Evolutionary conservation across 2,888 invertebrate species (phyloP), one percentile per base, ranked within the genome.

Genomic region (Ochlodes sylvanus): DNA sequence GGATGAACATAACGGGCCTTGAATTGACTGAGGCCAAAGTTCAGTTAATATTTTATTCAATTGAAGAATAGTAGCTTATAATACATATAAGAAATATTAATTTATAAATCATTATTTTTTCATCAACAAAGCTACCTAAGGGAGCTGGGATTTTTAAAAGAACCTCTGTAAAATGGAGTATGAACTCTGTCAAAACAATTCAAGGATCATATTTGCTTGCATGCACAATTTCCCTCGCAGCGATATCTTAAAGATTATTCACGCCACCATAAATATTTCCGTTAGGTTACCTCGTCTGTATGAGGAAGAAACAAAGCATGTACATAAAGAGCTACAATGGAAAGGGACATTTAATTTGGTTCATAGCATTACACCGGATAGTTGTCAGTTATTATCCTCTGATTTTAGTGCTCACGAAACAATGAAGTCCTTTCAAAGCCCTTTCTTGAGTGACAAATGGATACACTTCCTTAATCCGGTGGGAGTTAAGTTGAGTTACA

Each of bases 361-460:
- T 41, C 19, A 32, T 34, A 32, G 55, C 27, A 57, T 58, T 21
- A 32, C 14, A 66, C 52, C 60, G 60, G 56, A 58, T 57, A 76
- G 75, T 79, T 78, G 79, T 76, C 78, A 76, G 80, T 83, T 83
- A 82, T 85, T 79, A 80, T 78, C 77, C 77, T 76, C 76, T 77
- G 84, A 87, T 86, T 86, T 85, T 81, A 81, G 82, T 85, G 82
- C 83, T 83, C 81, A 75, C 67, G 70, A 82, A 85, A 90, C 90
- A 90, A 90, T 87, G 14, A 56, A 68, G 72, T 72, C 84, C 84
- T 82, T 84, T 85, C 73, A 77, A 81, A 83, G 78, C 80, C 84
- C 87, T 83, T 87, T 82, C 86, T 86, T 86, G 84, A 87, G 86
- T 90, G 90, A 90, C 87, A 88, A 90, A 90, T 89, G 88, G 84